Evolutionary conservation across 2,797 vertebrate genomes (phyloP), one percentile per base, ranked within the genome.

Genomic region (Heteromormyrus szaboi): DNA sequence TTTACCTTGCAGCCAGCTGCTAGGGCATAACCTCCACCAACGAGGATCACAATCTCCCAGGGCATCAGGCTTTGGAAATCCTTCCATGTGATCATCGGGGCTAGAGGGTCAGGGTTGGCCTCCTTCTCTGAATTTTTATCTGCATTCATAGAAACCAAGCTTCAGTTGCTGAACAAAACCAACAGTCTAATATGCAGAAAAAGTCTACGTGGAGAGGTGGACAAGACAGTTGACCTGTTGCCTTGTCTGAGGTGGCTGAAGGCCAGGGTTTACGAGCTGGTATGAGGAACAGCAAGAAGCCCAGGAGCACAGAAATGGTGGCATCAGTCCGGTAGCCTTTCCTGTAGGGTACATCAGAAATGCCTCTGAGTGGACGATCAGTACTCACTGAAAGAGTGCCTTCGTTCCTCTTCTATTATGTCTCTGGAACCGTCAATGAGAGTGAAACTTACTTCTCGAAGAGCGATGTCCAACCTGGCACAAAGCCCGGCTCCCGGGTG

Each of bases 41-140:
- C 99, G 91, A 99, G 94, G 90, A 99, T 97, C 59, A 99, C 98
- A 0, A 99, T 99, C 94, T 99, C 99, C 99, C 99, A 99, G 0
- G 99, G 99, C 99, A 99, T 99, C 89, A 98, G 97, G 90, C 94
- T 98, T 95, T 99, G 98, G 91, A 99, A 99, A 93, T 99, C 98
- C 91, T 98, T 98, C 99, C 99, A 99, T 0, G 97, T 99, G 92
- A 99, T 98, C 95, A 99, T 99, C 4, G 98, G 97, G 62, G 97
- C 97, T 72, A 94, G 81, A 0, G 95, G 92, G 87, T 94, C 93
- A 68, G 88, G 33, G 0, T 95, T 92, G 12, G 90, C 86, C 41
- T 95, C 92, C 68, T 88, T 90, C 1, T 94, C 92, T 2, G 12
- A 87, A 12, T 90, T 90, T 0, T 94, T 92, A 89, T 89, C 96